These are phyloP conservation scores for Mesodorylaimus sp. DNA, from an alignment of 2,888 invertebrate species.

Conservation along the genomic window DNA sequence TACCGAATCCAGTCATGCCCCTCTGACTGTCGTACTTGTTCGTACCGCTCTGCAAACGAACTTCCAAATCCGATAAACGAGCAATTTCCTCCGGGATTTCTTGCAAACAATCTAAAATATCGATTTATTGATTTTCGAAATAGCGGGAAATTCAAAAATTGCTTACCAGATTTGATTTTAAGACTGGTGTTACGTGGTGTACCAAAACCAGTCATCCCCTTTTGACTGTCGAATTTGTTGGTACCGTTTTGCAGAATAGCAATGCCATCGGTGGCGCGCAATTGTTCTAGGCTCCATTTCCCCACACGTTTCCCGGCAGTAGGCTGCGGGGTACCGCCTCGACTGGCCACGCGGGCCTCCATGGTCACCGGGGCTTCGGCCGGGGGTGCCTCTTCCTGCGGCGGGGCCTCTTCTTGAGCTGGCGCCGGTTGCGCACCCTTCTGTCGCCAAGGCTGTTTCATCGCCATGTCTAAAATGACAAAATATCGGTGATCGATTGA, in stretches of 20 bases:
- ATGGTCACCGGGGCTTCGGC: neutral
- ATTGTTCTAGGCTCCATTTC: conserved; percentile 28
- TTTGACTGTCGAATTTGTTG: conserved; percentile 9
- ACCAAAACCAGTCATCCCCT: conserved; percentile 29
- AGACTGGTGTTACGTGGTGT: conserved; percentile 27
- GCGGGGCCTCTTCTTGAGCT: neutral
- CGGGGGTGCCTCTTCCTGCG: neutral
- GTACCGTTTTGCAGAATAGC: conserved; percentile 9
- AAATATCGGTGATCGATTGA: no score
- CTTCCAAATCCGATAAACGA: conserved; percentile 27
- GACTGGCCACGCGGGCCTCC: conserved; percentile 2
- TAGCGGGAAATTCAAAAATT: neutral
- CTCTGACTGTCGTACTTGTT: conserved; percentile 28
- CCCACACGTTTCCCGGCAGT: conserved; percentile 13
- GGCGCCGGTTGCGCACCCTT: no score
- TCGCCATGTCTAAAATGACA: no score
- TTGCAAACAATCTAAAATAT: conserved; percentile 19
- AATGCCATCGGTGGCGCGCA: conserved; percentile 29
- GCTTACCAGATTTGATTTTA: conserved; percentile 6
- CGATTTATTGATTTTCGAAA: neutral
- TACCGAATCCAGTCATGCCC: conserved; percentile 28
- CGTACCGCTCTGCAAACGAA: conserved; percentile 28
- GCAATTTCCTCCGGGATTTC: conserved; percentile 30
- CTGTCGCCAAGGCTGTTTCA: no score
- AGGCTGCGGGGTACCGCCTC: no score